Evolutionary conservation across 2,888 invertebrate species (phyloP), one percentile per base, ranked within the genome.

Genomic region (Agrochola macilenta): DNA sequence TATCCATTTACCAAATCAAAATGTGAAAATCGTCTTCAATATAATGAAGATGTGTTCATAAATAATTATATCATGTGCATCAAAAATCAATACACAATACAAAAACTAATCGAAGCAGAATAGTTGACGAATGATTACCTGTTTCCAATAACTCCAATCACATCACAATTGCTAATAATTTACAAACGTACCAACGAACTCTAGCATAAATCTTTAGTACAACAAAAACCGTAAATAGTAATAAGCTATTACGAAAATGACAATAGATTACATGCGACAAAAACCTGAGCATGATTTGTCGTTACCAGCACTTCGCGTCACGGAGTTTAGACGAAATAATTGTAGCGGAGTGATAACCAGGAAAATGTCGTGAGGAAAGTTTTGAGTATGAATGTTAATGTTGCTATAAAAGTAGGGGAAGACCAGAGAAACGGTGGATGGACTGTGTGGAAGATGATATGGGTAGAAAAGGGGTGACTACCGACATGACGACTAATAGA

Each of bases 271-370:
- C 46, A 26, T 23, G 75, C 35, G 26, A 73, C 49, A 79, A 82
- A 82, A 82, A 82, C 35, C 2, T 57, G 52, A 26, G 23, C 69
- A 69, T 73, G 79, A 79, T 63, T 78, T 58, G 35, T 68, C 69
- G 43, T 35, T 65, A 30, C 78, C 12, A 73, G 26, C 71, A 52
- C 30, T 43, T 39, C 11, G 12, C 63, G 65, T 76, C 79, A 82
- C 82, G 82, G 79, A 61, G 69, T n/a, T 35, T 46, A 61, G 30
- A 23, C 64, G 12, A 61, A 43, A 49, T 79, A 79, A 82, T 79
- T 72, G 61, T n/a, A 20, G 12, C 43, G 35, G 52, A 58, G 64
- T 76, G 61, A 82, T 58, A 57, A 58, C 12, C 76, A 58, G 30
- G 82, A 57, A 11, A 30, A 61, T 35, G 61, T 11, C 20, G 61